These are phyloP conservation scores for Eurypyga helias DNA, from an alignment of 2,113 vertebrate genomes.

Conservation along the genomic window DNA sequence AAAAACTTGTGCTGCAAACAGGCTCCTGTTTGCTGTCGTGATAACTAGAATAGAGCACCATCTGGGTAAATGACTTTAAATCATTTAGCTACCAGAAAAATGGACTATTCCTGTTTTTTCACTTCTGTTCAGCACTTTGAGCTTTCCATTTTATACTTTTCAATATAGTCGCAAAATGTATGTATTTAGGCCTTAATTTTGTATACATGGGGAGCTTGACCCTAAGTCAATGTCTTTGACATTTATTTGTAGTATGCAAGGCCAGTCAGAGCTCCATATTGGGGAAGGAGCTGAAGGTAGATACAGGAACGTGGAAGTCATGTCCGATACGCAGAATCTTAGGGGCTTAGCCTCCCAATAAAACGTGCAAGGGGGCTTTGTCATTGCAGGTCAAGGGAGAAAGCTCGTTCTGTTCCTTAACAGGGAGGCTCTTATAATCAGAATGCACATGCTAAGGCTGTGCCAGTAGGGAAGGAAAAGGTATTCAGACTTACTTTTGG, in stretches of 20 bases:
- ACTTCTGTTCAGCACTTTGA: background rate
- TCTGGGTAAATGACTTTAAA: background rate
- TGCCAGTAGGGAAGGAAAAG: background rate
- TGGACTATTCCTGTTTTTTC: background rate
- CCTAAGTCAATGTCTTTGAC: background rate
- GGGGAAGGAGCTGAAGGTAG: background rate
- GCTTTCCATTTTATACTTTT: background rate
- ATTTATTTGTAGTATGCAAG: background rate
- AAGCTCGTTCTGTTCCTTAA: background rate
- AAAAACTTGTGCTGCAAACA: background rate
- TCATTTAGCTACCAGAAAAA: background rate
- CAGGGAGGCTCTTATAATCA: background rate
- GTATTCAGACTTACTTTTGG: background rate
- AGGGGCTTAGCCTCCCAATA: background rate
- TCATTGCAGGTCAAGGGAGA: background rate
- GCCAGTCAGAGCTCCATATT: background rate
- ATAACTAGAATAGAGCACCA: background rate
- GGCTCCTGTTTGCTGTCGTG: background rate
- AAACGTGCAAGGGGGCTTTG: background rate
- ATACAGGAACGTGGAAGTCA: background rate
- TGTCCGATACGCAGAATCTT: background rate
- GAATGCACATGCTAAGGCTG: background rate
- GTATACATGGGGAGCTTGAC: background rate
- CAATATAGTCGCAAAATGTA: background rate
- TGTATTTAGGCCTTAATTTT: background rate